These are phyloP conservation scores for Zeuzera pyrina DNA, from an alignment of 2,888 invertebrate genomes.

Conservation along the genomic window DNA sequence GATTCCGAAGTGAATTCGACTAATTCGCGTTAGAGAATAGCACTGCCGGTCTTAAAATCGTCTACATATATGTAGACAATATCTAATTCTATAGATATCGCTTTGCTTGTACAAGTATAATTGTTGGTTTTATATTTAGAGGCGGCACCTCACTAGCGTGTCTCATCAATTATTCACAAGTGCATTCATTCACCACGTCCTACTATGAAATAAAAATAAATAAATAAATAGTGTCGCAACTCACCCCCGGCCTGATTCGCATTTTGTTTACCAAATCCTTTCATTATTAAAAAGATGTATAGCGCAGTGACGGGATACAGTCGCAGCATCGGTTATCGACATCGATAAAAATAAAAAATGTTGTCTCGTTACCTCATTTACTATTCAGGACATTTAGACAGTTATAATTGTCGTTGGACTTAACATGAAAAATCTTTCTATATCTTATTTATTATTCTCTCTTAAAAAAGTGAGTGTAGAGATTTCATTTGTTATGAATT, in stretches of 20 bases:
- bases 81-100: too few relatives aligned
- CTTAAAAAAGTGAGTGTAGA: too few relatives aligned
- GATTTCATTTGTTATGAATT: too few relatives aligned
- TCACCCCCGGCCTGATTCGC: constrained; percentile 24
- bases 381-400: constrained; percentile 31
- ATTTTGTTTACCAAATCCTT: constrained; percentile 59
- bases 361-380: constrained; percentile 19
- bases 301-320: constrained; percentile 33
- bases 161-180: constrained; percentile 1
- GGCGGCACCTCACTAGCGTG: too few relatives aligned
- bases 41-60: too few relatives aligned
- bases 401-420: constrained; percentile 19
- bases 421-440: constrained; percentile 46
- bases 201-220: constrained; percentile 20
- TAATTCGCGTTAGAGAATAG: too few relatives aligned
- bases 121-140: too few relatives aligned
- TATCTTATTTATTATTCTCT: constrained; percentile 16
- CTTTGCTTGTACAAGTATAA: too few relatives aligned
- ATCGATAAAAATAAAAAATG: constrained; percentile 33
- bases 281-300: constrained; percentile 65
- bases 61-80: too few relatives aligned
- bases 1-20: too few relatives aligned
- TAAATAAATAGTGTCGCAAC: constrained; percentile 18
- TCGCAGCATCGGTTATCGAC: constrained; percentile 15
- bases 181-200: neutral